phyloP scores from a whole-genome alignment of 2,888 invertebrate genomes.

The Melanostoma scalare region DNA sequence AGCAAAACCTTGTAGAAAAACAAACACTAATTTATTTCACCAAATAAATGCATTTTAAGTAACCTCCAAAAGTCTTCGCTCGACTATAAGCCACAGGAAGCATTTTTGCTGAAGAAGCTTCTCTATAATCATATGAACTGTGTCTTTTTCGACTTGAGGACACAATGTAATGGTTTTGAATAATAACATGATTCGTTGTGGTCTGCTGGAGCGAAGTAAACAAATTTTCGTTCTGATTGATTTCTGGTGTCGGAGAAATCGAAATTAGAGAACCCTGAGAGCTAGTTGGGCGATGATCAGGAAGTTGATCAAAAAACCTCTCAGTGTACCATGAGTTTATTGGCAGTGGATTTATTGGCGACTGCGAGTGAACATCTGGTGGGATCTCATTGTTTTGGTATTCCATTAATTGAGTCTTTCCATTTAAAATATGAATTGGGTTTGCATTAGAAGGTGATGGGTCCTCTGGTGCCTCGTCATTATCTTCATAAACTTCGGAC shows the following conservation, averaged over 20 bases:
- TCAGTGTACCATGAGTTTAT: constrained; percentile 14
- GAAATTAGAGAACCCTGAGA: constrained; percentile 2
- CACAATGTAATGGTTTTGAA: constrained; percentile 39
- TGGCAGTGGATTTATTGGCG: not conserved
- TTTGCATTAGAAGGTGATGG: too few species aligned
- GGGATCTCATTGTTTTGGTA: not conserved
- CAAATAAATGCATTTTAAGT: not conserved
- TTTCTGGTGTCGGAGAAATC: not conserved
- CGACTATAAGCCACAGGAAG: not conserved
- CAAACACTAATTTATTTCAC: not conserved
- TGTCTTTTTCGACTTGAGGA: constrained; percentile 19
- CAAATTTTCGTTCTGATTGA: not conserved
- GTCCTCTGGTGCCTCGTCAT: too few species aligned
- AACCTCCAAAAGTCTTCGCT: constrained; percentile 24
- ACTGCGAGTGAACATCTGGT: not conserved
- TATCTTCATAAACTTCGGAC: too few species aligned
- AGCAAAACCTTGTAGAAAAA: constrained; percentile 25
- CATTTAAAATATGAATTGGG: too few species aligned
- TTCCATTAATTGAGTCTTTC: not conserved
- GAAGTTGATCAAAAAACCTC: not conserved
- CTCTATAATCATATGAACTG: not conserved
- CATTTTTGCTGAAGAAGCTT: constrained; percentile 15
- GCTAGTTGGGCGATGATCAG: not conserved
- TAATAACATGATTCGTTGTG: constrained; percentile 31
- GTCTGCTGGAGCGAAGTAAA: not conserved